Evolutionary conservation across 2,797 vertebrate genomes (phyloP).

Genomic region (Botia almorhae): DNA sequence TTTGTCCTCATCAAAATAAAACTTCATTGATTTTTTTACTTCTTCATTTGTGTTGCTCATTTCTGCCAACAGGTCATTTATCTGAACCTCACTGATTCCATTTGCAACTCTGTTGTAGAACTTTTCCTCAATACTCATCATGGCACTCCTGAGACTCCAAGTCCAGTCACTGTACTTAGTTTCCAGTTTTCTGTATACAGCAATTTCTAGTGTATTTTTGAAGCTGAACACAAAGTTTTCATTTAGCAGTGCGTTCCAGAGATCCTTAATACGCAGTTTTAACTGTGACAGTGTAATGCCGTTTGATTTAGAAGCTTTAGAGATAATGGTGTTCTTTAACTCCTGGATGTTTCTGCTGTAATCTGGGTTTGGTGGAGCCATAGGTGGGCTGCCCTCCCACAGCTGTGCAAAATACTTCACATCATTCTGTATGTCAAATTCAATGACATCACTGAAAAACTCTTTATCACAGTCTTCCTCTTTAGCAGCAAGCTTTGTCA

Average conservation of each 20-base stretch:
- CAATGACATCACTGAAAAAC: background rate
- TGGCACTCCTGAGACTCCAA: background rate
- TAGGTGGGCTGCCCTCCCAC: background rate
- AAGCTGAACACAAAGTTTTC: conserved; percentile 5
- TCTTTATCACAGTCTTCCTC: background rate
- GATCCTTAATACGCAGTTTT: background rate
- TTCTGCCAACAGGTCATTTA: background rate
- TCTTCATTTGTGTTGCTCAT: conserved; percentile 41
- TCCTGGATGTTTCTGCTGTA: background rate
- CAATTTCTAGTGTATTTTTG: background rate
- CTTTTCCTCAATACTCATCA: background rate
- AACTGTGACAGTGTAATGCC: background rate
- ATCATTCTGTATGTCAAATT: background rate
- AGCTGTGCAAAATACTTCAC: background rate
- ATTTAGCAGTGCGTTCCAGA: background rate
- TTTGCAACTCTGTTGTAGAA: background rate
- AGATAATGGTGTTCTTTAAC: background rate
- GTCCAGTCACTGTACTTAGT: background rate
- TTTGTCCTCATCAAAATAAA: conserved; percentile 67
- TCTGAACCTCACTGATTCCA: background rate
- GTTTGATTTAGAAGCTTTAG: background rate
- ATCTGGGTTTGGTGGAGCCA: background rate
- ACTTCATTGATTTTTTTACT: conserved; percentile 61
- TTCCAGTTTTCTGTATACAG: background rate
- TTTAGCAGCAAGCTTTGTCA: background rate